Evolutionary conservation across 2,888 invertebrate species (phyloP).

Genomic region (Limnephilus lunatus): DNA sequence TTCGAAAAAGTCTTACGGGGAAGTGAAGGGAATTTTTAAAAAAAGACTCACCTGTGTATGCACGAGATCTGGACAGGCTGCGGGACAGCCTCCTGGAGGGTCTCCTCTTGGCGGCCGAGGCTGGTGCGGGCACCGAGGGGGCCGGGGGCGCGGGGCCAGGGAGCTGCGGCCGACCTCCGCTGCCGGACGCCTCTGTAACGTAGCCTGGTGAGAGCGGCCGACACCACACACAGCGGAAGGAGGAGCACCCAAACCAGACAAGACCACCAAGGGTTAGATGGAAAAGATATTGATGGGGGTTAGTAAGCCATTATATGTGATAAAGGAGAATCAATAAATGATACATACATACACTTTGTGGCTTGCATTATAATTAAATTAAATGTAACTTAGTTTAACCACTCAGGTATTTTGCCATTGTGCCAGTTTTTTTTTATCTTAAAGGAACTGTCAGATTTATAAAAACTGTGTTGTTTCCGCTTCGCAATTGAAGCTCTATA

Average conservation of each 20-base stretch:
- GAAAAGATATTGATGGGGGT: slow-evolving; percentile 66
- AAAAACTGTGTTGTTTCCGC: too few species aligned
- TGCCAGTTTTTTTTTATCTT: too few species aligned
- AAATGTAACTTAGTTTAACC: too few species aligned
- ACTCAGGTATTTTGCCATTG: too few species aligned
- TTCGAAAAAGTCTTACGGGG: background rate
- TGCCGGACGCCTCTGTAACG: slow-evolving; percentile 73
- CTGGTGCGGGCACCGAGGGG: slow-evolving; percentile 70
- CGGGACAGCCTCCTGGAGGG: slow-evolving; percentile 51
- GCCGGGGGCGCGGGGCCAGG: slow-evolving; percentile 61
- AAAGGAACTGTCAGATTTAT: too few species aligned
- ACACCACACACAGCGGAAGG: slow-evolving; percentile 8
- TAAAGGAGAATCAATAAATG: slow-evolving; percentile 56
- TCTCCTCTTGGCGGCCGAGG: slow-evolving; percentile 66
- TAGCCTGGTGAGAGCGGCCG: slow-evolving; percentile 72
- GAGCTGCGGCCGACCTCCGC: slow-evolving; percentile 64
- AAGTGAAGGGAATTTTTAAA: background rate
- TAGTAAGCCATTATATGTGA: slow-evolving; percentile 66
- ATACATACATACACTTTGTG: background rate
- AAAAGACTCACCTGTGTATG: slow-evolving; percentile 34
- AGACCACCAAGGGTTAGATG: slow-evolving; percentile 54
- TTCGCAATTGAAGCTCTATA: too few species aligned
- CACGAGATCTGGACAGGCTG: slow-evolving; percentile 57
- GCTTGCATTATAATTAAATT: background rate
- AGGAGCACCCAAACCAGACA: slow-evolving; percentile 29